A percentile compares a stretch with the other conserved stretches of the same genome.
Conservation (phyloP, 2,888 invertebrate species). For the Pycnomerus fuliginosus region DNA sequence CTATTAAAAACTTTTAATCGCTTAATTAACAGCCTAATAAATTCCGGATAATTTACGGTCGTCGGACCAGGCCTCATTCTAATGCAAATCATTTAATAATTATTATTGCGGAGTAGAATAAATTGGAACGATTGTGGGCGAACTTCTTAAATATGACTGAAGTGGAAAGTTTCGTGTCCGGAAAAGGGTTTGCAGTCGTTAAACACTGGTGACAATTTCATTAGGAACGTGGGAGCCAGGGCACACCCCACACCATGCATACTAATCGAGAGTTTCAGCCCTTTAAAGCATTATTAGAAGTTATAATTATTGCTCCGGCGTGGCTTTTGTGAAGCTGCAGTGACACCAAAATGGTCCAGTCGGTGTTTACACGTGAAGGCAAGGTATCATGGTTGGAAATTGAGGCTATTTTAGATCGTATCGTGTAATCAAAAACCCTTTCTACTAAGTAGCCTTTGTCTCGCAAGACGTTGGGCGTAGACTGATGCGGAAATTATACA, state of each 20-base stretch:
- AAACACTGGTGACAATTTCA: slow-evolving; percentile 33
- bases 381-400: too few species aligned
- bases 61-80: slow-evolving; percentile 11
- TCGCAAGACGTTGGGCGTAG: too few species aligned
- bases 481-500: too few species aligned
- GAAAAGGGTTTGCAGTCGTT: slow-evolving; percentile 25
- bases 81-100: slow-evolving; percentile 23
- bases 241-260: slow-evolving; percentile 23
- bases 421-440: too few species aligned
- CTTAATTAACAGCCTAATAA: slow-evolving; percentile 33
- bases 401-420: too few species aligned
- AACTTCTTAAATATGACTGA: slow-evolving; percentile 11
- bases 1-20: slow-evolving; percentile 34
- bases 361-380: slow-evolving; percentile 1
- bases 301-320: slow-evolving; percentile 8
- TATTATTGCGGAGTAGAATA: slow-evolving; percentile 4
- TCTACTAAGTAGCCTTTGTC: too few species aligned
- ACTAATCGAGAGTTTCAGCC: slow-evolving; percentile 10
- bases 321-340: not conserved
- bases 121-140: slow-evolving; percentile 7
- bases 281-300: slow-evolving; percentile 14
- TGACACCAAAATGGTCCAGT: not conserved
- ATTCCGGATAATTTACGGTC: slow-evolving; percentile 25
- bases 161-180: slow-evolving; percentile 14
- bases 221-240: slow-evolving; percentile 29